Conservation (phyloP, 2,888 invertebrate species). For the Neocrepidodera transversa region DNA sequence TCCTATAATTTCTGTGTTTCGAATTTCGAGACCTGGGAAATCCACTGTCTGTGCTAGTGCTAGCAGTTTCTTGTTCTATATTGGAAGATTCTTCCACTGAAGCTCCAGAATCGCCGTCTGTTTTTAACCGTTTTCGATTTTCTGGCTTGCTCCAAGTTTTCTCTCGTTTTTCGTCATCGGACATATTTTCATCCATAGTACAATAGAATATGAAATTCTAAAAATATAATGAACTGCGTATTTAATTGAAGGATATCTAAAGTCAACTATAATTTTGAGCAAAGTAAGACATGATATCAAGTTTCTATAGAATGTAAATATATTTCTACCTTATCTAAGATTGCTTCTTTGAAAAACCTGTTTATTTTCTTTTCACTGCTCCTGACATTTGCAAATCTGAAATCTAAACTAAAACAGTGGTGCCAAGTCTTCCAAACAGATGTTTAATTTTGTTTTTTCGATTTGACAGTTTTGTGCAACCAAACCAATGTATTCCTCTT, state of each 20-base stretch:
- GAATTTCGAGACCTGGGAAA: constrained; percentile 45
- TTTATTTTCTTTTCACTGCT: constrained; percentile 23
- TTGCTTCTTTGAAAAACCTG: constrained; percentile 18
- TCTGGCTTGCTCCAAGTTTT: constrained; percentile 34
- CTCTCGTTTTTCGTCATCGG: constrained; percentile 40
- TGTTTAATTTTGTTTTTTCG: no score
- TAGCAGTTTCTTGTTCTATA: constrained; percentile 47
- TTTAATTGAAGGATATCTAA: constrained; percentile 23
- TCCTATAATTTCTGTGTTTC: constrained; percentile 49
- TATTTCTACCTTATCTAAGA: constrained; percentile 13
- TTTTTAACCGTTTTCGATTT: constrained; percentile 52
- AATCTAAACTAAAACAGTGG: constrained; percentile 4
- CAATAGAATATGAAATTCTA: constrained; percentile 38
- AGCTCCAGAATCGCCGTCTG: constrained; percentile 34
- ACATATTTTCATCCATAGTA: constrained; percentile 50
- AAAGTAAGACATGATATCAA: not conserved
- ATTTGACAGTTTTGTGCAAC: no score
- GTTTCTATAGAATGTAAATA: not conserved
- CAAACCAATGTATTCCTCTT: no score
- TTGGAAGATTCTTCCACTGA: constrained; percentile 44
- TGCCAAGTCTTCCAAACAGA: constrained; percentile 6
- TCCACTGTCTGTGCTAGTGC: constrained; percentile 49
- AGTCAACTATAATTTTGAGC: constrained; percentile 5
- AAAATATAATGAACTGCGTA: constrained; percentile 43
- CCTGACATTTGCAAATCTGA: constrained; percentile 21